Conservation (phyloP, 1,140 invertebrate genomes). For the Dinoponera quadriceps region DNA sequence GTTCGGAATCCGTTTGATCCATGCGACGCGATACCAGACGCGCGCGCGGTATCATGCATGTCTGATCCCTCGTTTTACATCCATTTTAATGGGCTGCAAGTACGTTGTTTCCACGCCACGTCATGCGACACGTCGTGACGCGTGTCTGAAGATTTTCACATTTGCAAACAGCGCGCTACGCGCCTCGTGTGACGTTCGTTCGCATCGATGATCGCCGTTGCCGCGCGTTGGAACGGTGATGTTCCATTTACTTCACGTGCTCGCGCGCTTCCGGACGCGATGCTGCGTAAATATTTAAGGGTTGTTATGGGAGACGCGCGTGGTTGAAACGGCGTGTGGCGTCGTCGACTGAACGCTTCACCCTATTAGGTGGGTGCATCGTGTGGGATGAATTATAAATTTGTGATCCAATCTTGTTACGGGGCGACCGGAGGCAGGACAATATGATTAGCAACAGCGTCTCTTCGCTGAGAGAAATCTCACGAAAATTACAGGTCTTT, state of each 20-base stretch:
- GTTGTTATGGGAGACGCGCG: background rate
- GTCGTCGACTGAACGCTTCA: background rate
- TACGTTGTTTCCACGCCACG: conserved; percentile 47
- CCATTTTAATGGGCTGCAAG: conserved; percentile 54
- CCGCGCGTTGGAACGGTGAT: background rate
- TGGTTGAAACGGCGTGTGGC: background rate
- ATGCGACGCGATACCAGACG: conserved; percentile 25
- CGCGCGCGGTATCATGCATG: conserved; percentile 37
- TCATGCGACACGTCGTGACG: conserved; percentile 33
- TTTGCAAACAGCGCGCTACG: conserved; percentile 29
- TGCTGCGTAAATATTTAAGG: conserved; percentile 25
- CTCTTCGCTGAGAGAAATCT: too few relatives aligned
- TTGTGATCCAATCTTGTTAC: too few relatives aligned
- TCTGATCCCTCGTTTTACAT: conserved; percentile 50
- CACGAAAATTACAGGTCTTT: too few relatives aligned
- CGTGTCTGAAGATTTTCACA: conserved; percentile 46
- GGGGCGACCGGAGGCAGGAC: too few relatives aligned
- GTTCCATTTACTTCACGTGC: conserved; percentile 21
- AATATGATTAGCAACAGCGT: too few relatives aligned
- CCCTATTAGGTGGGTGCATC: background rate
- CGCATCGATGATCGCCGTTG: too few relatives aligned
- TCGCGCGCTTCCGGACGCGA: background rate
- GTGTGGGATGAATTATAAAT: background rate
- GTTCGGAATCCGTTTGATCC: conserved; percentile 52
- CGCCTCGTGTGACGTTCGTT: conserved; percentile 15